These are phyloP conservation scores for Hyposoter dolosus DNA, from an alignment of 2,888 invertebrate genomes.

Conservation along the genomic window DNA sequence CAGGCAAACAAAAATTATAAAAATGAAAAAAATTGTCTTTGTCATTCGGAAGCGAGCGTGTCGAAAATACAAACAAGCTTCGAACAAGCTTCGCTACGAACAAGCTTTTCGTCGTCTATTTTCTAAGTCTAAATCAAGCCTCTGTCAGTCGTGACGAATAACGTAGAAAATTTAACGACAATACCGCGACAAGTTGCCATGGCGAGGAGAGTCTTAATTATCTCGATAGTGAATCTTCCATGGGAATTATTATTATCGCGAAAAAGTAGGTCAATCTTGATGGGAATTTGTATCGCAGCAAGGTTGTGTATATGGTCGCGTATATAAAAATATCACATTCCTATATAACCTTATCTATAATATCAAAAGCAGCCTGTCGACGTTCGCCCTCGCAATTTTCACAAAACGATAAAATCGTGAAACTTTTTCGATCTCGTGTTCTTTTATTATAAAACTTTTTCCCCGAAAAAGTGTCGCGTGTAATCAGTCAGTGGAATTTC, in stretches of 20 bases:
- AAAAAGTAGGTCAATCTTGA: conserved; percentile 76
- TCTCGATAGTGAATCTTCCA: conserved; percentile 40
- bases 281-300: conserved; percentile 56
- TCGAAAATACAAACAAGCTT: conserved; percentile 17
- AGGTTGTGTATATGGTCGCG: background rate
- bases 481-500: background rate
- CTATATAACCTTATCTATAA: conserved; percentile 9
- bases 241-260: conserved; percentile 68
- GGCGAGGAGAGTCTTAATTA: conserved; percentile 20
- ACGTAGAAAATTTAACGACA: conserved; percentile 28
- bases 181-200: background rate
- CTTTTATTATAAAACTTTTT: conserved; percentile 20
- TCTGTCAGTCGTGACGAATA: conserved; percentile 19
- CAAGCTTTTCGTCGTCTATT: conserved; percentile 11
- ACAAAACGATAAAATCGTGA: conserved; percentile 16
- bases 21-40: conserved; percentile 4
- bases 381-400: conserved; percentile 17
- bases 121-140: conserved; percentile 15
- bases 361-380: conserved; percentile 18
- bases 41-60: background rate
- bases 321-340: conserved; percentile 7
- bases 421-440: conserved; percentile 21
- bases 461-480: background rate
- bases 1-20: background rate
- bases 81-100: conserved; percentile 20